Evolutionary conservation across 2,797 vertebrate species (phyloP).

Genomic region (Telmatherina bonti): DNA sequence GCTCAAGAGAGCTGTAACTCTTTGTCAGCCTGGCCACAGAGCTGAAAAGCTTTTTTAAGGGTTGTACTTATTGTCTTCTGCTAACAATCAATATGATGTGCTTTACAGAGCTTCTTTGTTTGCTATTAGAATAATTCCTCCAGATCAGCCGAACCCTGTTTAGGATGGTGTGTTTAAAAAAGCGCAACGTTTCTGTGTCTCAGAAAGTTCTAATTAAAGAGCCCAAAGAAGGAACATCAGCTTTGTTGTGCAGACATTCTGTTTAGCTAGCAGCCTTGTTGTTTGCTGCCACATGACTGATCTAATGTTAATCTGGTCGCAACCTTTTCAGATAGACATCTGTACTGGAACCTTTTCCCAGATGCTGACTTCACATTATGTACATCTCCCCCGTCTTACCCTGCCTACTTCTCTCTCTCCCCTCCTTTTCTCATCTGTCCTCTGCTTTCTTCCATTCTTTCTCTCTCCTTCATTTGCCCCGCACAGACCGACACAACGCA

Average conservation of each 20-base stretch:
- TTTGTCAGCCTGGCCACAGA: neutral
- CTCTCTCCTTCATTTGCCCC: constrained; percentile 27
- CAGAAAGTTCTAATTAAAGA: neutral
- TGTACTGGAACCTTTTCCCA: too few relatives aligned
- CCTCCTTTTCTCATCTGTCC: constrained; percentile 26
- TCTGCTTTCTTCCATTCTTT: constrained; percentile 34
- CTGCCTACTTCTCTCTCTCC: constrained; percentile 28
- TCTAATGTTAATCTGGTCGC: too few relatives aligned
- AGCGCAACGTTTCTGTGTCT: neutral
- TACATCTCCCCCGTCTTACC: constrained; percentile 63
- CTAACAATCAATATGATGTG: neutral
- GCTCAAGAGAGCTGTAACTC: neutral
- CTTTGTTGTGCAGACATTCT: too few relatives aligned
- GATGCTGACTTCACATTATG: too few relatives aligned
- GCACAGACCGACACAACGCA: constrained; percentile 47
- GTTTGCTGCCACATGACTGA: too few relatives aligned
- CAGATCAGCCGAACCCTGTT: neutral
- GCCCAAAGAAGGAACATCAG: too few relatives aligned
- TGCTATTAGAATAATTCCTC: neutral
- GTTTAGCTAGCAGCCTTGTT: too few relatives aligned
- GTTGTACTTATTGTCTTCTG: neutral
- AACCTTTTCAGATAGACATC: too few relatives aligned
- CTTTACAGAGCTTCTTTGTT: neutral
- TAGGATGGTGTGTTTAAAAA: neutral
- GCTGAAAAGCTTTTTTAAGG: neutral